Evolutionary conservation across 2,888 invertebrate species (phyloP), one percentile per base, ranked within the genome.

Genomic region (Dicranocentrus wangi): DNA sequence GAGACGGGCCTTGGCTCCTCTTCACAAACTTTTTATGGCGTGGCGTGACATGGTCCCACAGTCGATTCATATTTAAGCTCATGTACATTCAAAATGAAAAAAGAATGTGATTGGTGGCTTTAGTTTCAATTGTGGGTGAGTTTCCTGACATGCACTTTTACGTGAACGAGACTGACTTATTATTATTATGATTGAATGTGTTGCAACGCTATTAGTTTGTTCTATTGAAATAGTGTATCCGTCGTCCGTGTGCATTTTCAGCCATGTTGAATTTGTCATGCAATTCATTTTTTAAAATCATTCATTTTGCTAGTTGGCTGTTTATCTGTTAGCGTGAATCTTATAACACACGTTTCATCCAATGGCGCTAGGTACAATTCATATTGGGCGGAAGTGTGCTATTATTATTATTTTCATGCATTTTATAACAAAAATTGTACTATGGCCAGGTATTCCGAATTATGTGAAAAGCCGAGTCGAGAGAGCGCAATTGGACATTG

Each of bases 201-300:
- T 61, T 66, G 42, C 55, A 39, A 39, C 43, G 55, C 17, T 25
- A 63, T 42, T 39, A 19, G 39, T 63, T 39, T 47, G 15, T 47
- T 15, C 42, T 10, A 23, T 3, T 39, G 15, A 63, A 28, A 23
- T 19, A 42, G 15, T 8, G 25, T 13, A 32, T 63, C 13, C 39
- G 19, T 43, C 32, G 28, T 55, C 28, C 65, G 32, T 75, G 15
- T 5, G 2, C 2, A 66, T 60, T 47, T 72, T 72, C 79, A 72
- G 79, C 79, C 79, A 79, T 79, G 66, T 79, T 79, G 79, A 79
- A 66, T 78, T 65, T 79, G 79, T 79, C 79, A 79, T 79, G 79
- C 79, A 68, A 79, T 79, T 79, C 66, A 72, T 72, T 79, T 60
- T 78, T 78, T 70, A 55, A 55, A 55, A 23, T 8, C 3, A 19